Percentiles rank a stretch among this genome's conserved stretches.
These are phyloP conservation scores for Trochalopteron elliotii DNA, from an alignment of 2,113 vertebrate genomes.

Conservation along the genomic window DNA sequence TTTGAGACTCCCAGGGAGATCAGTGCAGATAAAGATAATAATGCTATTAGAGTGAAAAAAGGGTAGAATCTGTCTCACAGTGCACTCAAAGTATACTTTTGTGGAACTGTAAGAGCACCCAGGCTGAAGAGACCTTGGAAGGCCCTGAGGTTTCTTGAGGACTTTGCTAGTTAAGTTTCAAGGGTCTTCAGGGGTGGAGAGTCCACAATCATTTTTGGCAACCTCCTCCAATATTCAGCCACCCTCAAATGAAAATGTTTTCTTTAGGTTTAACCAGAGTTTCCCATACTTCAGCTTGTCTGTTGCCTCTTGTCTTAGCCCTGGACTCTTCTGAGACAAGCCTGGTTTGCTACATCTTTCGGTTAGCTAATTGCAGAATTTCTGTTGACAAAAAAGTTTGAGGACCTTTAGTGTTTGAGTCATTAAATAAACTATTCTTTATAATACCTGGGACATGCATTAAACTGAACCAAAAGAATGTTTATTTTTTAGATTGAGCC, in stretches of 20 bases:
- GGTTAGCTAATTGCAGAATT: neutral
- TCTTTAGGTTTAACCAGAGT: neutral
- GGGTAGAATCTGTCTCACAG: neutral
- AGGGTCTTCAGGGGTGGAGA: neutral
- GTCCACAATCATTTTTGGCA: fast-evolving
- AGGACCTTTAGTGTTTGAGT: neutral
- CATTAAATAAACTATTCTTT: neutral
- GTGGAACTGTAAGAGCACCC: fast-evolving
- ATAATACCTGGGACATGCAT: neutral
- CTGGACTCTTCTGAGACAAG: neutral
- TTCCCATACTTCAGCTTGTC: neutral
- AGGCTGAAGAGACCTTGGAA: neutral
- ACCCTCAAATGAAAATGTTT: neutral
- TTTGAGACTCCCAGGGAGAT: neutral
- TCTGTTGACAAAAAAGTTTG: neutral
- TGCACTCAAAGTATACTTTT: neutral
- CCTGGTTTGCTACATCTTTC: neutral
- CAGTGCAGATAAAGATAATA: neutral
- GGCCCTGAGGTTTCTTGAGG: neutral
- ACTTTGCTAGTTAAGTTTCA: neutral
- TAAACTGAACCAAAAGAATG: neutral
- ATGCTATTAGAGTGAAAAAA: neutral
- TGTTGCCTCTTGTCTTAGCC: neutral
- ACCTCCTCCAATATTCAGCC: neutral
- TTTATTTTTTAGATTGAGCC: neutral